Conservation (phyloP, 2,888 invertebrate species). For the Caenorhabditis afra region DNA sequence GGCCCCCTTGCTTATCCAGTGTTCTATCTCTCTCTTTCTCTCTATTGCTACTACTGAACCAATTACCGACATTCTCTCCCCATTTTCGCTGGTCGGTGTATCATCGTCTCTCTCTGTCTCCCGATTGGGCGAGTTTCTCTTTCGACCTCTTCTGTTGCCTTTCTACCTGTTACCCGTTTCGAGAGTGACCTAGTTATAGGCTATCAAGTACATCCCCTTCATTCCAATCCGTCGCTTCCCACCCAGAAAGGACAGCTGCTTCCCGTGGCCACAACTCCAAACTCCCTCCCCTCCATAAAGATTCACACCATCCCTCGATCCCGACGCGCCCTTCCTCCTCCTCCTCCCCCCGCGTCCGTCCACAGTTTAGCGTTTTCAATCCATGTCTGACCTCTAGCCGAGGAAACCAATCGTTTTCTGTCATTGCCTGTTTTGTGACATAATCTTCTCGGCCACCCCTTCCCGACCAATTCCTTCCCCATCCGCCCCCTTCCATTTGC, state of each 20-base stretch:
- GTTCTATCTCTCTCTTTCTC: slow-evolving; percentile 39
- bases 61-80: slow-evolving; percentile 29
- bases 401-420: slow-evolving; percentile 49
- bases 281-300: too few species aligned
- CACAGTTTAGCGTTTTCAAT: slow-evolving; percentile 46
- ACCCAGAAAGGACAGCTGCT: too few species aligned
- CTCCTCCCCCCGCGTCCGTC: slow-evolving; percentile 1
- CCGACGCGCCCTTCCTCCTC: slow-evolving; percentile 10
- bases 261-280: too few species aligned
- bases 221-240: slow-evolving; percentile 1
- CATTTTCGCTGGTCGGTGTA: slow-evolving; percentile 43
- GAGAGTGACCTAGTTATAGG: slow-evolving; percentile 49
- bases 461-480: slow-evolving; percentile 4
- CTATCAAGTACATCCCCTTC: slow-evolving; percentile 26
- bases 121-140: slow-evolving; percentile 28
- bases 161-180: slow-evolving; percentile 24
- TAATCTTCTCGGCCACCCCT: slow-evolving; percentile 43
- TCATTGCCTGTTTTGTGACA: slow-evolving; percentile 54
- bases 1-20: slow-evolving; percentile 33
- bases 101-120: slow-evolving; percentile 31
- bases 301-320: neutral
- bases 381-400: slow-evolving; percentile 42
- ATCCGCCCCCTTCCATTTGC: slow-evolving; percentile 24
- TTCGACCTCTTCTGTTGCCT: slow-evolving; percentile 14
- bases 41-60: slow-evolving; percentile 50